A percentile compares a stretch with the other conserved stretches of the same genome.
Conservation (phyloP, 2,797 vertebrate species). For the Enteromius anoplus region DNA sequence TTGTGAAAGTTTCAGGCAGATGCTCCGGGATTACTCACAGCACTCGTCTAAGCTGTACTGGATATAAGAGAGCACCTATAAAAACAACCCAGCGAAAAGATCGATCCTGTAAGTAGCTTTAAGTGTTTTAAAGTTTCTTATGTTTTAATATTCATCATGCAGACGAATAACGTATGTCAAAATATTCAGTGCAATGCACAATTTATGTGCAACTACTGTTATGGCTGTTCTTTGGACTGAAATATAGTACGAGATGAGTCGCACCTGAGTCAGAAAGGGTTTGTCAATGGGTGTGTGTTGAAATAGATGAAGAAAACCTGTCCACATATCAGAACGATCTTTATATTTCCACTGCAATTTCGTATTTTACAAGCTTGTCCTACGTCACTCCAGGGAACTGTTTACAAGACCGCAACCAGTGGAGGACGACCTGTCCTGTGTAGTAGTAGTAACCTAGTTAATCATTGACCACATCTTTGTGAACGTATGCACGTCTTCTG, state of each 20-base stretch:
- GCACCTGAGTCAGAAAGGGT: conserved; percentile 64
- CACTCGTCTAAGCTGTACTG: background rate
- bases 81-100: background rate
- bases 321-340: conserved; percentile 39
- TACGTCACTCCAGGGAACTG: conserved; percentile 23
- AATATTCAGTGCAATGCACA: background rate
- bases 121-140: background rate
- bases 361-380: background rate
- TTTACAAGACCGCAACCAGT: conserved; percentile 25
- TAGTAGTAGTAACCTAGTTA: conserved; percentile 29
- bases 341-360: conserved; percentile 33
- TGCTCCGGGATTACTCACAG: background rate
- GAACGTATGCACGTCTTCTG: conserved; percentile 14
- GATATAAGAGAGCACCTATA: background rate
- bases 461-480: conserved; percentile 17
- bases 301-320: conserved; percentile 43
- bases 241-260: conserved; percentile 54
- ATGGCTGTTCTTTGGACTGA: conserved; percentile 36
- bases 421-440: conserved; percentile 33
- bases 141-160: background rate
- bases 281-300: conserved; percentile 51
- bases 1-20: background rate
- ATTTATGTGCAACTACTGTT: background rate
- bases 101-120: conserved; percentile 48
- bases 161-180: background rate